A percentile compares a stretch with the other conserved stretches of the same genome.
Evolutionary conservation across 1,140 invertebrate species (phyloP).

Genomic region (Drepana arcuata): DNA sequence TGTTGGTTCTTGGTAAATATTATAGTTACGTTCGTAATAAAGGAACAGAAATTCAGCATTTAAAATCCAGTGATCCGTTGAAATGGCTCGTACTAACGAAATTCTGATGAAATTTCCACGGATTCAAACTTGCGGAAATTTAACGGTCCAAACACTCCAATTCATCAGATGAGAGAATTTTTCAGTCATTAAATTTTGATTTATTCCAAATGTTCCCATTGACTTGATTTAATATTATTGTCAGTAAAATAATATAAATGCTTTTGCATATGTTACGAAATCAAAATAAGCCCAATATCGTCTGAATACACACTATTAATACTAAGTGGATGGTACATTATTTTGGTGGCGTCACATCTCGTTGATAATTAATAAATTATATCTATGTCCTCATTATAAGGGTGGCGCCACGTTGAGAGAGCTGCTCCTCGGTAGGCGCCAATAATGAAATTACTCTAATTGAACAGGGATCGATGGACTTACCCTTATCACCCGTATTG

Average conservation of each 20-base stretch:
- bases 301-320: no score
- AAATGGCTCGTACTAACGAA: conserved; percentile 1
- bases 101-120: conserved; percentile 4
- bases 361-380: conserved; percentile 13
- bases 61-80: not conserved
- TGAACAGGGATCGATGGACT: conserved; percentile 15
- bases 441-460: conserved; percentile 35
- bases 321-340: no score
- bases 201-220: conserved; percentile 16
- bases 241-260: no score
- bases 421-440: conserved; percentile 15
- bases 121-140: conserved; percentile 2
- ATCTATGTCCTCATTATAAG: conserved; percentile 8
- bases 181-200: conserved; percentile 14
- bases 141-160: conserved; percentile 1
- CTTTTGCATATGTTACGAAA: no score
- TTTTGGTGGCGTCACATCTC: not conserved
- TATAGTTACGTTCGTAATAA: no score
- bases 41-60: conserved; percentile 6
- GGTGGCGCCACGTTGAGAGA: conserved; percentile 7
- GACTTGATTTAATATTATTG: no score
- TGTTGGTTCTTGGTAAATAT: no score
- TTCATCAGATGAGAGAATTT: conserved; percentile 8
- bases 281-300: no score
- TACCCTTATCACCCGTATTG: conserved; percentile 16